Base-by-base conservation (phyloP, 2,888 invertebrate genomes). In the Catotricha subobsoleta region DNA sequence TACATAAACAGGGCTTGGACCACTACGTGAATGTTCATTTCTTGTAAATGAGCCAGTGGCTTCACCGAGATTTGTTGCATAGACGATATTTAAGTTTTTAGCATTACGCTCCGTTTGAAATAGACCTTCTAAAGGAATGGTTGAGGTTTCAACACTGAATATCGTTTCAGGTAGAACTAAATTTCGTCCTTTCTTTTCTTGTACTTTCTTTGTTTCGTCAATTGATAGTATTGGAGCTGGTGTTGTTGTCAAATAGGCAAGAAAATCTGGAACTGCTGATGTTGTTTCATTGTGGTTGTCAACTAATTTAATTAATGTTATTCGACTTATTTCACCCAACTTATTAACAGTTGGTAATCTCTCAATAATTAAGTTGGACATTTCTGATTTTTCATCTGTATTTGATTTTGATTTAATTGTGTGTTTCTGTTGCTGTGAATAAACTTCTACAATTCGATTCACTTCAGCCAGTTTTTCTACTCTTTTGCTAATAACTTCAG, bases 251-350 rank as follows among this genome's bases (percentile, higher is more conserved):
- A 27, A 29, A 33, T 19, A 18, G 33, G 18, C n/a, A 8, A 16
- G 3, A 21, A 30, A 15, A 25, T 19, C 21, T n/a, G 21, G 16
- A n/a, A 15, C 27, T 19, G 2, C 15, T 29, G 42, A 27, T 34
- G 29, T 28, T 41, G 39, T 19, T 9, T 20, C 21, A 29, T 38
- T 19, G 9, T 25, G 27, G 23, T 18, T 38, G 27, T 74, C 75
- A 3, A 78, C 69, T 40, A 77, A 67, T 56, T 78, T 76, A 13
- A 80, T 77, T 16, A 72, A 65, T 48, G 74, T 76, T 27, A 71
- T 72, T 48, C 78, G 67, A 54, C 74, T 78, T 0, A 80, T 74
- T 57, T 74, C 76, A 34, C 78, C 78, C 45, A 79, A 69, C 62
- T 74, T 73, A 50, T 77, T 72, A 2, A 74, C 51, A 13, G 67